Conservation (phyloP, 2,113 vertebrate species). For the Urocitellus parryii region DNA sequence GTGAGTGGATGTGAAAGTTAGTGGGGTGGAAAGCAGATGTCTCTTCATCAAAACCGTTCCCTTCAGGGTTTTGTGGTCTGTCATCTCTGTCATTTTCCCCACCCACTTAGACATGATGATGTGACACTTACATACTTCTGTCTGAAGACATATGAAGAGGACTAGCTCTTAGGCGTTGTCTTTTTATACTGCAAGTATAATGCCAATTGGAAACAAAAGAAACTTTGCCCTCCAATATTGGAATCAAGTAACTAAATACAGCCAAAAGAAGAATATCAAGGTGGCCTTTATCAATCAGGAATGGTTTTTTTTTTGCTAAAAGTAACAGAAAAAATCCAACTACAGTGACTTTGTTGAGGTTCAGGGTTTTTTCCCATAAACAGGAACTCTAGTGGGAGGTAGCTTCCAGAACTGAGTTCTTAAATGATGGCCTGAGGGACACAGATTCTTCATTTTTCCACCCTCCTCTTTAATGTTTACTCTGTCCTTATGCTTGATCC, state of each 20-base stretch:
- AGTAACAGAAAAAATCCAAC: neutral
- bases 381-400: neutral
- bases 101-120: neutral
- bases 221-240: neutral
- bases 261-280: neutral
- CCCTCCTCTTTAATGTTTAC: neutral
- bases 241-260: neutral
- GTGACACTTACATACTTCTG: neutral
- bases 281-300: neutral
- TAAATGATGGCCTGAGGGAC: neutral
- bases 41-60: slow-evolving; percentile 6
- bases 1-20: slow-evolving; percentile 37
- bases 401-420: neutral
- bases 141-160: neutral
- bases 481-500: neutral
- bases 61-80: neutral
- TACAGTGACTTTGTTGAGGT: neutral
- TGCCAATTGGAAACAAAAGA: neutral
- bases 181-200: neutral
- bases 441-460: neutral
- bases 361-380: neutral
- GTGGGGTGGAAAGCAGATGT: slow-evolving; percentile 3
- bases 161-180: neutral
- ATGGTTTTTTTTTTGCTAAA: neutral
- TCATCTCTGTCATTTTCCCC: slow-evolving; percentile 3